Conservation (phyloP, 2,888 invertebrate species). For the Nipponacmea schrenckii region DNA sequence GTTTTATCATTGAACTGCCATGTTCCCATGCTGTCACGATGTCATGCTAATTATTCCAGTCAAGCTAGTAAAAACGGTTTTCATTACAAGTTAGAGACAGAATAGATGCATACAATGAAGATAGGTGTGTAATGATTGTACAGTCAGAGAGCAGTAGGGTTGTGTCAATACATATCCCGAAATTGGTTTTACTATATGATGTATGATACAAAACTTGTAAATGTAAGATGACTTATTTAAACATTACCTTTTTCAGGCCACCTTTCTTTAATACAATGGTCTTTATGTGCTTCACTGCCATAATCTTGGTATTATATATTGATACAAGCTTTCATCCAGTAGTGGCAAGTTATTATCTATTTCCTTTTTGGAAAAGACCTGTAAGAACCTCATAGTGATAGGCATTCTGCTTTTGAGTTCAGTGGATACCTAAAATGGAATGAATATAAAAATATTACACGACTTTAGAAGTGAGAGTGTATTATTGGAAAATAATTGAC, state of each 20-base stretch:
- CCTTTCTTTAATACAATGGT: slow-evolving; percentile 3
- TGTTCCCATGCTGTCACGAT: no score
- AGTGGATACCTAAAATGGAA: not conserved
- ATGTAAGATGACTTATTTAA: not conserved
- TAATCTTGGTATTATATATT: slow-evolving; percentile 1
- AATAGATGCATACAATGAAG: no score
- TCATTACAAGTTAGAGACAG: no score
- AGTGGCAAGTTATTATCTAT: not conserved
- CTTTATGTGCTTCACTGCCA: slow-evolving; percentile 3
- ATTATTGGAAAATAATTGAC: slow-evolving; percentile 3
- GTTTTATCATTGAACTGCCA: no score
- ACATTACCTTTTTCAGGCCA: not conserved
- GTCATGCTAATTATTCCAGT: no score
- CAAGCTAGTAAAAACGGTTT: no score
- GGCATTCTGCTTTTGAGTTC: slow-evolving; percentile 3
- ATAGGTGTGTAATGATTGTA: no score
- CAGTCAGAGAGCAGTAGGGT: no score
- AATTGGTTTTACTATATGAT: no score
- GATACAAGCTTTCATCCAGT: not conserved
- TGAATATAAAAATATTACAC: not conserved
- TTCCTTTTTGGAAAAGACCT: not conserved
- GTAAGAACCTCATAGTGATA: not conserved
- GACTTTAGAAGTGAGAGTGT: slow-evolving; percentile 1
- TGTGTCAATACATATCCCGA: no score
- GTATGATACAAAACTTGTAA: not conserved